Evolutionary conservation across 2,113 vertebrate genomes (phyloP), one percentile per base, ranked within the genome.

Genomic region (Vireo altiloquus): DNA sequence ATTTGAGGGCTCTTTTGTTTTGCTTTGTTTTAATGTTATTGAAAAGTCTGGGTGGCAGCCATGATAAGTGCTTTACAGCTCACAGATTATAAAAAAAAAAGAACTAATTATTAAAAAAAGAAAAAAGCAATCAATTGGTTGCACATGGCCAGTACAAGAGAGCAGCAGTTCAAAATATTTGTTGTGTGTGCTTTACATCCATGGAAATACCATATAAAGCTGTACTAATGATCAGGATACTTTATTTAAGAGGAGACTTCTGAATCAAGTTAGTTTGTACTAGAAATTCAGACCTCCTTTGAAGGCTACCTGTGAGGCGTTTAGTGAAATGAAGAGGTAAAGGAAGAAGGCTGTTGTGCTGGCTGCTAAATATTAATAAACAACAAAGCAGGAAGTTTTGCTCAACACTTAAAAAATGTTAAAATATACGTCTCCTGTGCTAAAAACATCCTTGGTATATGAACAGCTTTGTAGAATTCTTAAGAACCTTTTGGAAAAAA

Each of bases 1-100:
- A 96, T 96, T 92, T 94, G 86, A 94, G 59, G 52, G 54, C 42
- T 96, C 74, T 91, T 96, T 92, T 93, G 85, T 95, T 96, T 93
- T 96, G 64, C 71, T 92, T 94, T 96, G 88, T 90, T 89, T 96
- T 92, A 96, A 61, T 72, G 52, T 86, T 94, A 92, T 95, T 96
- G 90, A 89, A 86, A 95, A 95, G 75, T 78, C 92, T 92, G 87
- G 52, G 85, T 92, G 89, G 91, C 87, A 91, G 91, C 69, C 90
- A 54, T 80, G 92, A 80, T 92, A 92, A 78, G 69, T 84, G 49
- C 82, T 95, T 94, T 79, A 68, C 82, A 92, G 84, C 64, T 92
- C 82, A 94, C 86, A 93, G 78, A 85, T 93, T 70, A 93, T 69
- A 60, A 82, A 80, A 70, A 19, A 52, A 57, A 54, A n/a, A 80